These are phyloP conservation scores for Ceratoteleas bidentatus DNA, from an alignment of 1,140 invertebrate genomes.

Conservation along the genomic window DNA sequence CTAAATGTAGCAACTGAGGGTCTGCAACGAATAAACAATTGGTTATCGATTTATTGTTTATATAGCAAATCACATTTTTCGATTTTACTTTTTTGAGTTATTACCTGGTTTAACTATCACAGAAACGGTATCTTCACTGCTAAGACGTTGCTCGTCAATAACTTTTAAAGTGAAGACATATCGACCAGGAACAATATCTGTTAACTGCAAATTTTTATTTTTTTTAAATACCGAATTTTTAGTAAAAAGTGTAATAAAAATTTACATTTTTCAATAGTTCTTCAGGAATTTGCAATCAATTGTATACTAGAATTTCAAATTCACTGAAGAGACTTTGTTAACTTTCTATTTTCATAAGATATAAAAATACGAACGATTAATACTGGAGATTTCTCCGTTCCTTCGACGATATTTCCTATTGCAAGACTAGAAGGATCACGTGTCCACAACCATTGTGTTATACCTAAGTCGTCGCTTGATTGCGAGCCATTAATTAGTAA, in stretches of 20 bases:
- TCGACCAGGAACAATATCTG: slow-evolving; percentile 91
- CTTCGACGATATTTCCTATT: slow-evolving; percentile 89
- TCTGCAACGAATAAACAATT: slow-evolving; percentile 79
- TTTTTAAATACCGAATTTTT: too few relatives aligned
- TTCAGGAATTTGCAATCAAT: too few relatives aligned
- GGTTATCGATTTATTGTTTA: too few relatives aligned
- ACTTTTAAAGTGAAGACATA: slow-evolving; percentile 95
- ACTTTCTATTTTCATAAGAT: too few relatives aligned
- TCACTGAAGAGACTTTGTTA: too few relatives aligned
- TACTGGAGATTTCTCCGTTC: slow-evolving; percentile 88
- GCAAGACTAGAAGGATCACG: slow-evolving; percentile 91
- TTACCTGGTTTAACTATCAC: slow-evolving; percentile 90
- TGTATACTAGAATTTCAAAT: too few relatives aligned
- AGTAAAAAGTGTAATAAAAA: too few relatives aligned
- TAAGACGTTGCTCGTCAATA: slow-evolving; percentile 92
- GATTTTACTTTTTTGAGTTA: neutral
- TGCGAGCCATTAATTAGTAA: slow-evolving; percentile 92
- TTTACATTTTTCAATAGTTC: too few relatives aligned
- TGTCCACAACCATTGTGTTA: slow-evolving; percentile 92
- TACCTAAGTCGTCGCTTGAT: slow-evolving; percentile 93
- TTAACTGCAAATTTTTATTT: slow-evolving; percentile 83
- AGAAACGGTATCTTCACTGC: slow-evolving; percentile 89
- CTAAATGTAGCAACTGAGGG: slow-evolving; percentile 87
- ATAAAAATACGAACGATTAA: slow-evolving; percentile 82
- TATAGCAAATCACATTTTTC: neutral